phyloP scores from a whole-genome alignment of 2,888 invertebrate species.

The Meghimatium bilineatum region DNA sequence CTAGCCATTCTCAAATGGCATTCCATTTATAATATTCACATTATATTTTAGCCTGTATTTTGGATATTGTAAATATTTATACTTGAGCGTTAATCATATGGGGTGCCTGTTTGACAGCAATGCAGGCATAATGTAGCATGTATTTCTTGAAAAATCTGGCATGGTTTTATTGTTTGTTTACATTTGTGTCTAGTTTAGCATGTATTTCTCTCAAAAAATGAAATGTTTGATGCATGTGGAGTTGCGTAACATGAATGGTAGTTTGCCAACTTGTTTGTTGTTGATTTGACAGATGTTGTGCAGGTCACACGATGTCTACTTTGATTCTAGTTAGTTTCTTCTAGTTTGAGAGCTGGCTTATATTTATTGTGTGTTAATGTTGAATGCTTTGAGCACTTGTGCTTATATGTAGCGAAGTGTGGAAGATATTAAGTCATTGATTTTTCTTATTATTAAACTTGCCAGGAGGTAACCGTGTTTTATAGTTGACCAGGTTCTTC shows the following conservation, averaged over 20 bases:
- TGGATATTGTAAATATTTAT: conserved; percentile 20
- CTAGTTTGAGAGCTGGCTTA: too few species aligned
- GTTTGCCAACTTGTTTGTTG: neutral
- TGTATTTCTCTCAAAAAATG: neutral
- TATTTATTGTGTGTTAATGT: too few species aligned
- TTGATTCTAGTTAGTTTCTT: too few species aligned
- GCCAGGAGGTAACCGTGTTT: too few species aligned
- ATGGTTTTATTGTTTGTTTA: too few species aligned
- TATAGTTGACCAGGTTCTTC: too few species aligned
- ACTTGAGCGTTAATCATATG: conserved; percentile 18
- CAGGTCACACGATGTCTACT: neutral
- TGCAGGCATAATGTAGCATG: neutral
- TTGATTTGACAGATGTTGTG: neutral
- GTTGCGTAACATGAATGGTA: neutral
- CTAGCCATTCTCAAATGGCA: neutral
- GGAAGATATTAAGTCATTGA: too few species aligned
- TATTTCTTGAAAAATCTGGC: neutral
- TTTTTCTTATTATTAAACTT: too few species aligned
- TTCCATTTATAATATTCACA: neutral
- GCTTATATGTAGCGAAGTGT: too few species aligned
- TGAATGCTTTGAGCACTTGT: too few species aligned
- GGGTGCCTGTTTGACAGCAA: neutral
- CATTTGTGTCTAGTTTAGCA: neutral
- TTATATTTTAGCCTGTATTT: neutral
- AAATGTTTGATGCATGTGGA: neutral